Percentiles rank a stretch among this genome's conserved stretches.
Conservation (phyloP, 2,888 invertebrate genomes). For the Drosophila basisetae region DNA sequence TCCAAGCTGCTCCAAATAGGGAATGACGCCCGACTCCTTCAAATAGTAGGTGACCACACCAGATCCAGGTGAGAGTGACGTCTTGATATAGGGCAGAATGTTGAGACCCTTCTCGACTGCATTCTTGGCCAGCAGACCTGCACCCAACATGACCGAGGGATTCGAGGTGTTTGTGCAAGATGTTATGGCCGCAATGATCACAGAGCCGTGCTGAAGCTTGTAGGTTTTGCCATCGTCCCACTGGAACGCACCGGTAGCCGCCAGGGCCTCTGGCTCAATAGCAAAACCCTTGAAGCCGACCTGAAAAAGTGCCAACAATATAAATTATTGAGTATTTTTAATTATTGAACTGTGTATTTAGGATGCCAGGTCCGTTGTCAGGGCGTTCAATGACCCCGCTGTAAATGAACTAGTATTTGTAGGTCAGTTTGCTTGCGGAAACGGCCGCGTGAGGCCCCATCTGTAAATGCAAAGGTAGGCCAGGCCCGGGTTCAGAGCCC, state of each 20-base stretch:
- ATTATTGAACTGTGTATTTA: neutral
- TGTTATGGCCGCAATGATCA: conserved; percentile 98
- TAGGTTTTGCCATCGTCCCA: conserved; percentile 92
- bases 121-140: conserved; percentile 96
- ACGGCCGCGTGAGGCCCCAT: conserved; percentile 52
- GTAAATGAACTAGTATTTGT: conserved; percentile 44
- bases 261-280: conserved; percentile 88
- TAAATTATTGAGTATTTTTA: conserved; percentile 15
- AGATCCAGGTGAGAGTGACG: conserved; percentile 97
- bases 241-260: conserved; percentile 90
- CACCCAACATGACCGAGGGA: conserved; percentile 99
- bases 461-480: conserved; percentile 7
- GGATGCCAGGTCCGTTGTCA: neutral
- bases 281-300: conserved; percentile 97
- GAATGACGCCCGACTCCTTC: conserved; percentile 95
- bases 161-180: conserved; percentile 99
- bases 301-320: conserved; percentile 85
- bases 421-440: conserved; percentile 81
- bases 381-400: conserved; percentile 66
- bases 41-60: conserved; percentile 95
- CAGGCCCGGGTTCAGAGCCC: conserved; percentile 52
- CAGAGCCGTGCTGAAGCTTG: conserved; percentile 94
- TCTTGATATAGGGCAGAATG: conserved; percentile 97
- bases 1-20: conserved; percentile 93
- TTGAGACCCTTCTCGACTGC: conserved; percentile 95